phyloP scores from a whole-genome alignment of 2,797 vertebrate species.

The Gobio occitaniae region DNA sequence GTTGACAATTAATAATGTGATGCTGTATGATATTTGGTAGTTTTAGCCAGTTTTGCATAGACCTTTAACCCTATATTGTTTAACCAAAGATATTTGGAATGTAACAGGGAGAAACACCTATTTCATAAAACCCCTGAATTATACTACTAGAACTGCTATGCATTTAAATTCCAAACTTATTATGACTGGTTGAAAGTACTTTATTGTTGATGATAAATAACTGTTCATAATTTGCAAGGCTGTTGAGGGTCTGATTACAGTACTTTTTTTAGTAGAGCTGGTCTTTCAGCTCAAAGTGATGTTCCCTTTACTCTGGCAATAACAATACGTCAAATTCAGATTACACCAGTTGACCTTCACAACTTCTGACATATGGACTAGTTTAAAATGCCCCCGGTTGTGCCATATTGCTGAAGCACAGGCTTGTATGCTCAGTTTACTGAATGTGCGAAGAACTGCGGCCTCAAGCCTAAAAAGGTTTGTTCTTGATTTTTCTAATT shows the following conservation, averaged over 20 bases:
- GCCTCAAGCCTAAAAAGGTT: constrained; percentile 48
- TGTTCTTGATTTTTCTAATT: constrained; percentile 30
- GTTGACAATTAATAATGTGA: background rate
- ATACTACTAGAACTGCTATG: background rate
- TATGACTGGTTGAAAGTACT: background rate
- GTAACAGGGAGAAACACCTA: background rate
- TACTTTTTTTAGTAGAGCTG: background rate
- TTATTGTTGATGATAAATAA: background rate
- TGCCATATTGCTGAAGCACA: constrained; percentile 12
- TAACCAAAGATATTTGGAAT: background rate
- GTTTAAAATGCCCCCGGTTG: constrained; percentile 4
- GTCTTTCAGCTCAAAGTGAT: background rate
- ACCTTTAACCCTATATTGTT: background rate
- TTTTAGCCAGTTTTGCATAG: background rate
- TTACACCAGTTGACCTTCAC: constrained; percentile 1
- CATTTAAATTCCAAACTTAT: background rate
- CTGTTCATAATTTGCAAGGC: background rate
- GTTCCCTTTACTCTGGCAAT: background rate
- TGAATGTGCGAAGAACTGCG: constrained; percentile 51
- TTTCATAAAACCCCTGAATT: background rate
- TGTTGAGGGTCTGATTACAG: background rate
- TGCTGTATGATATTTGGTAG: too few species aligned
- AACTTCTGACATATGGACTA: background rate
- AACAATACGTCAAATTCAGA: background rate
- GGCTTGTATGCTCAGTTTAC: background rate